phyloP scores from a whole-genome alignment of 2,113 vertebrate species.

The Mesoclemmys tuberculata region DNA sequence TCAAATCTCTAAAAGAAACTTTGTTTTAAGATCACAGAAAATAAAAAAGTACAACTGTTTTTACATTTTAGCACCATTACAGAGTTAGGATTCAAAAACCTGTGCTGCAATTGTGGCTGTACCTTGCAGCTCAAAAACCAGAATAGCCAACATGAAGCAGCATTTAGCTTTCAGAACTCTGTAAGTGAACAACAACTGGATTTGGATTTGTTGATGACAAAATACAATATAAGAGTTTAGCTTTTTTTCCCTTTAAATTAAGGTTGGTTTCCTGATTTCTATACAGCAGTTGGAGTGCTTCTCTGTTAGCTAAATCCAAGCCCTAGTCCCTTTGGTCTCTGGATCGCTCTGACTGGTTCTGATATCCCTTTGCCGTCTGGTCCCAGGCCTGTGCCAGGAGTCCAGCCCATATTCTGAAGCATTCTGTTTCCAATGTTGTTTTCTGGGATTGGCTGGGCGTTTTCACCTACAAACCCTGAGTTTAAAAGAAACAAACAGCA shows the following conservation, averaged over 20 bases:
- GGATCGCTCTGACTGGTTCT: slow-evolving; percentile 90
- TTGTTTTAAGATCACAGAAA: slow-evolving; percentile 39
- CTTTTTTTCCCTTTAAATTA: neutral
- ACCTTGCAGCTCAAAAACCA: slow-evolving; percentile 4
- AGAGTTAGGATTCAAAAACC: slow-evolving; percentile 29
- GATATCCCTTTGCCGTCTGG: slow-evolving; percentile 93
- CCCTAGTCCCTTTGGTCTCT: slow-evolving; percentile 94
- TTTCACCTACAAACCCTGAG: slow-evolving; percentile 91
- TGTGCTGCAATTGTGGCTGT: neutral
- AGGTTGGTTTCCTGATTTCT: slow-evolving; percentile 39
- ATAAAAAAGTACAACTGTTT: slow-evolving; percentile 60
- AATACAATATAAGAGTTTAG: neutral
- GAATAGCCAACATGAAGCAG: slow-evolving; percentile 41
- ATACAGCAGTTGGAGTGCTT: neutral
- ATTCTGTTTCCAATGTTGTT: slow-evolving; percentile 93
- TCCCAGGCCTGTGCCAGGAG: slow-evolving; percentile 91
- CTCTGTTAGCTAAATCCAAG: slow-evolving; percentile 92
- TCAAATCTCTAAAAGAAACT: slow-evolving; percentile 59
- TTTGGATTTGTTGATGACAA: neutral
- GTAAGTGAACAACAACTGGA: slow-evolving; percentile 49
- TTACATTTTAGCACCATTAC: slow-evolving; percentile 75
- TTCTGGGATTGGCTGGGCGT: slow-evolving; percentile 88
- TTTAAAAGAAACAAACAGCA: slow-evolving; percentile 68
- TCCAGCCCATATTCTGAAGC: slow-evolving; percentile 98
- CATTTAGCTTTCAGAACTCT: slow-evolving; percentile 17